phyloP scores from a whole-genome alignment of 2,888 invertebrate species.

The Habroteleia sp. region DNA sequence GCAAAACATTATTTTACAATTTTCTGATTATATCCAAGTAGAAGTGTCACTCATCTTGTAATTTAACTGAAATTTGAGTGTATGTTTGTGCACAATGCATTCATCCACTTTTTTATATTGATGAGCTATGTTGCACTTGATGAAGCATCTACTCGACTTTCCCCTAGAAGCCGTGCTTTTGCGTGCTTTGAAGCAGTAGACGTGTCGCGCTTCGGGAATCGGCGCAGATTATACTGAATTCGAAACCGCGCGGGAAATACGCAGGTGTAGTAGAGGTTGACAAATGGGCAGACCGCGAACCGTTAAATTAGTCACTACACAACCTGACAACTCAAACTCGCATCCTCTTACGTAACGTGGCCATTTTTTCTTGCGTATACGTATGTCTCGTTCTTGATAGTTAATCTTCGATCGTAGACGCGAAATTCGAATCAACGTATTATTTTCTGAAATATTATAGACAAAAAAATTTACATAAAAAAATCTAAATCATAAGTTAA shows the following conservation, averaged over 20 bases:
- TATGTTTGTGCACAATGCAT: slow-evolving; percentile 16
- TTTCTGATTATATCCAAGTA: slow-evolving; percentile 9
- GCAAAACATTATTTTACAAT: no score
- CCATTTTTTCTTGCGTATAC: slow-evolving; percentile 35
- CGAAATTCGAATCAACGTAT: slow-evolving; percentile 11
- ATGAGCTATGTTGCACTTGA: slow-evolving; percentile 36
- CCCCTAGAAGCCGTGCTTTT: slow-evolving; percentile 30
- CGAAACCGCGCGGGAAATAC: slow-evolving; percentile 64
- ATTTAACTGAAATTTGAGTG: slow-evolving; percentile 9
- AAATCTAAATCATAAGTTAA: no score
- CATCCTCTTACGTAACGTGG: slow-evolving; percentile 52
- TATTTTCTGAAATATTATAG: slow-evolving; percentile 6
- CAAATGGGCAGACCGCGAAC: slow-evolving; percentile 68
- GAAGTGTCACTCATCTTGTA: slow-evolving; percentile 17
- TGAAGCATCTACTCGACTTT: slow-evolving; percentile 46
- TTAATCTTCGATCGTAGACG: slow-evolving; percentile 30
- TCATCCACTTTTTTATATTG: slow-evolving; percentile 32
- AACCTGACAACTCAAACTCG: slow-evolving; percentile 62
- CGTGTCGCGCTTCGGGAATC: slow-evolving; percentile 64
- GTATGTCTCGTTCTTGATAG: slow-evolving; percentile 20
- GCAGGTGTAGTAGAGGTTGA: slow-evolving; percentile 66
- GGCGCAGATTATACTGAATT: slow-evolving; percentile 58
- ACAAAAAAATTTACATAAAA: no score
- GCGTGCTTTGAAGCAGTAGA: slow-evolving; percentile 57
- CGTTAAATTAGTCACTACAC: slow-evolving; percentile 69